Evolutionary conservation across 2,888 invertebrate species (phyloP), one percentile per base, ranked within the genome.

Genomic region (Sinelater perroti): DNA sequence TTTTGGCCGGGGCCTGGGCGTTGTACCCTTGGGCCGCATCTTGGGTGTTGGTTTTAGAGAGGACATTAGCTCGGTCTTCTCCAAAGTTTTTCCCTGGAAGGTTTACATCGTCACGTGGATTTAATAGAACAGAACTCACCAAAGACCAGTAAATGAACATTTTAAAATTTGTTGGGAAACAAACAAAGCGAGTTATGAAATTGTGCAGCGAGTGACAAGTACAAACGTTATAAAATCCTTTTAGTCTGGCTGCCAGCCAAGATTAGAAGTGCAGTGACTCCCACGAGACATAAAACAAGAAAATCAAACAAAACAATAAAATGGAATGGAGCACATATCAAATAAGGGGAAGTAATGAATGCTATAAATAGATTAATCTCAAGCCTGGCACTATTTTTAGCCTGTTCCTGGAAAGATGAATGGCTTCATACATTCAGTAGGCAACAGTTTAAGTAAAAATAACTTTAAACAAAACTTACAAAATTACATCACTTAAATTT

Each of bases 1-100:
- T 81, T 94, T 94, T 44, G 94, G 94, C 20, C 94, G 82, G 33
- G 91, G 93, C 62, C 93, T 85, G 53, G 78, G 75, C 14, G 85
- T 81, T 45, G 83, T 81, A 50, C 82, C 82, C 77, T 87, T 88
- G 60, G 83, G 80, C 66, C 90, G 80, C 79, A 88, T 80, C 73
- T 87, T 88, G 52, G 85, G 81, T 16, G 80, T 80, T 63, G 82
- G 84, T 71, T 87, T 86, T 66, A 87, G 79, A 24, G 83, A 79
- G 64, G 84, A 81, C 65, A 84, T 78, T 57, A 87, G 73, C 62
- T 88, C 87, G 11, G 79, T 72, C 74, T 88, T 90, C 76, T 92
- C 91, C 10, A 93, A 76, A 40, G 87, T 86, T 78, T 92, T 92
- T 64, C 93, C 93, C 91, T 92, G 75, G 7, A 68, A 75, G 51